Conservation (phyloP, 1,140 invertebrate genomes). For the Phthorimaea operculella region DNA sequence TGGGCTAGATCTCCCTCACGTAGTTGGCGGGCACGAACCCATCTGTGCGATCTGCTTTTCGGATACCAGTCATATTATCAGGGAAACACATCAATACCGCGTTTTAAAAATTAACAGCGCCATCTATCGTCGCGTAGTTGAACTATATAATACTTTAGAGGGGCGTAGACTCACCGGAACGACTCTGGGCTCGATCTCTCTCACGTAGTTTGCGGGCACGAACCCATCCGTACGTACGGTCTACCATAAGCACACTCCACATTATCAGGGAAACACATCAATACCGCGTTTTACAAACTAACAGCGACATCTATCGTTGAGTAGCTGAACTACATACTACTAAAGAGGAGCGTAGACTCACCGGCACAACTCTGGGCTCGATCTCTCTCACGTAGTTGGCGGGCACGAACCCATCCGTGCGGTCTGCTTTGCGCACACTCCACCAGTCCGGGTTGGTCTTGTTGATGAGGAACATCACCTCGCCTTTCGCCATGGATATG, state of each 20-base stretch:
- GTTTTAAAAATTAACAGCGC: too few relatives aligned
- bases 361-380: conserved; percentile 83
- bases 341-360: conserved; percentile 25
- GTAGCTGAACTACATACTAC: too few relatives aligned
- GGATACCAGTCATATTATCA: too few relatives aligned
- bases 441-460: conserved; percentile 99
- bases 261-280: too few relatives aligned
- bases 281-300: too few relatives aligned
- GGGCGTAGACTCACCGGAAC: conserved; percentile 62
- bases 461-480: conserved; percentile 92
- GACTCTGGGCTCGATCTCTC: conserved; percentile 90
- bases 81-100: too few relatives aligned
- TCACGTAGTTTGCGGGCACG: conserved; percentile 78
- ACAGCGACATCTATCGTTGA: too few relatives aligned
- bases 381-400: conserved; percentile 97
- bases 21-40: conserved; percentile 70
- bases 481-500: conserved; percentile 92
- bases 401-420: conserved; percentile 95
- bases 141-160: too few relatives aligned
- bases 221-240: too few relatives aligned
- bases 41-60: too few relatives aligned
- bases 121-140: too few relatives aligned
- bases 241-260: too few relatives aligned
- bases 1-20: conserved; percentile 91
- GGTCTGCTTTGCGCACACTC: conserved; percentile 92